phyloP scores from a whole-genome alignment of 2,113 vertebrate species.

The Amazona guildingii region DNA sequence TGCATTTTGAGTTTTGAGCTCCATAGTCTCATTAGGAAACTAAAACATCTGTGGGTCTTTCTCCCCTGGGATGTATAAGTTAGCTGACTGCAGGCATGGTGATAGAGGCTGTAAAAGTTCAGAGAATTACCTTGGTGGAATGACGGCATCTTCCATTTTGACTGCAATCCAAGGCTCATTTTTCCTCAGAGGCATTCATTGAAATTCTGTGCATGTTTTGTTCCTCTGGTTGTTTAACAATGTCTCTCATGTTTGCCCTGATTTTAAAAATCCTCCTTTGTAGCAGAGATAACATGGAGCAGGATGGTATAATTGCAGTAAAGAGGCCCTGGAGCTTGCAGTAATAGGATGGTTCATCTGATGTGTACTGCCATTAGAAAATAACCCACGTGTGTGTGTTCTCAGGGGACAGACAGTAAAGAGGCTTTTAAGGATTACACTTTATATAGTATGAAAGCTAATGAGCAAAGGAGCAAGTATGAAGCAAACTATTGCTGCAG shows the following conservation, averaged over 20 bases:
- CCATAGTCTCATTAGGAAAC: slow-evolving; percentile 39
- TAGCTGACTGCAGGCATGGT: slow-evolving; percentile 49
- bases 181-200: slow-evolving; percentile 65
- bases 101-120: slow-evolving; percentile 49
- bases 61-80: slow-evolving; percentile 24
- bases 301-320: slow-evolving; percentile 71
- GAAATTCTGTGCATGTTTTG: slow-evolving; percentile 65
- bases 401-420: slow-evolving; percentile 71
- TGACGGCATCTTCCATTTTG: slow-evolving; percentile 65
- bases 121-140: slow-evolving; percentile 65
- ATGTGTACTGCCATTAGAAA: slow-evolving; percentile 69
- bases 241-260: slow-evolving; percentile 77
- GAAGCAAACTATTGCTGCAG: slow-evolving; percentile 21
- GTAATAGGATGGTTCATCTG: slow-evolving; percentile 73
- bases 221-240: slow-evolving; percentile 75
- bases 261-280: slow-evolving; percentile 68
- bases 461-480: slow-evolving; percentile 65
- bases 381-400: slow-evolving; percentile 66
- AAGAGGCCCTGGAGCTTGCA: slow-evolving; percentile 70
- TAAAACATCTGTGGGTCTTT: slow-evolving; percentile 12
- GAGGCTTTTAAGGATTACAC: slow-evolving; percentile 75
- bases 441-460: slow-evolving; percentile 70
- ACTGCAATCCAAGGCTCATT: slow-evolving; percentile 44
- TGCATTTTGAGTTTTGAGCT: neutral
- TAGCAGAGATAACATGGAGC: slow-evolving; percentile 69